These are phyloP conservation scores for Tenebrio molitor DNA, from an alignment of 1,140 invertebrate genomes.

Conservation along the genomic window DNA sequence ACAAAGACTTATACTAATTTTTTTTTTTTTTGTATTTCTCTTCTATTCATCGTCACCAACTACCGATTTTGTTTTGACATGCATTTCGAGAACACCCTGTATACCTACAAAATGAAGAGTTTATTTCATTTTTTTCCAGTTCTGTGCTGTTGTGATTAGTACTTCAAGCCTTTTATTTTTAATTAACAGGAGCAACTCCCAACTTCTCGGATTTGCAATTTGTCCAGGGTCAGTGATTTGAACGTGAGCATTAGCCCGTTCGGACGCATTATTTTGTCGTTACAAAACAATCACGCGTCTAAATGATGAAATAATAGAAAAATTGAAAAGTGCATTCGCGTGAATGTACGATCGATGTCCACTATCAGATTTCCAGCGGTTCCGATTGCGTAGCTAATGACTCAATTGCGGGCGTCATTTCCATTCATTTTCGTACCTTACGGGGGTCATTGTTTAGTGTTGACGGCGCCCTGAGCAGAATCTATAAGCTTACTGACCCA, in stretches of 20 bases:
- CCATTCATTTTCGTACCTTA: constrained; percentile 45
- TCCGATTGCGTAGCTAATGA: constrained; percentile 34
- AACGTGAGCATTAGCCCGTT: neutral
- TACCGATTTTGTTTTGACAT: too few species aligned
- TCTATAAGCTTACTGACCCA: constrained; percentile 42
- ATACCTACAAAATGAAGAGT: too few species aligned
- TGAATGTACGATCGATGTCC: constrained; percentile 17
- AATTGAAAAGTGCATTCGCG: constrained; percentile 35
- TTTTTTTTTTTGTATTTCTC: too few species aligned
- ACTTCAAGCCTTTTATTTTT: constrained; percentile 4
- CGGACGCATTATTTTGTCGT: constrained; percentile 27
- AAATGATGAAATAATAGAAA: constrained; percentile 29
- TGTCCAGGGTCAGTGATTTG: neutral
- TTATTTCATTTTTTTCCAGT: too few species aligned
- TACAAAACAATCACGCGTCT: constrained; percentile 18
- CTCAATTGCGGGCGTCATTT: constrained; percentile 48
- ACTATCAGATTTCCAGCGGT: constrained; percentile 28
- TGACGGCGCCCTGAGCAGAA: constrained; percentile 48
- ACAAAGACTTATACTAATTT: too few species aligned
- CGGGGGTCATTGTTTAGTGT: constrained; percentile 47
- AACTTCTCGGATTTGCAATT: neutral
- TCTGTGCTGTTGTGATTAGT: too few species aligned
- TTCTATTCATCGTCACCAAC: too few species aligned
- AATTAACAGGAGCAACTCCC: constrained; percentile 2
- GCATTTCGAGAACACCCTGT: too few species aligned